phyloP scores from a whole-genome alignment of 2,113 vertebrate genomes.

The Barbus barbus region DNA sequence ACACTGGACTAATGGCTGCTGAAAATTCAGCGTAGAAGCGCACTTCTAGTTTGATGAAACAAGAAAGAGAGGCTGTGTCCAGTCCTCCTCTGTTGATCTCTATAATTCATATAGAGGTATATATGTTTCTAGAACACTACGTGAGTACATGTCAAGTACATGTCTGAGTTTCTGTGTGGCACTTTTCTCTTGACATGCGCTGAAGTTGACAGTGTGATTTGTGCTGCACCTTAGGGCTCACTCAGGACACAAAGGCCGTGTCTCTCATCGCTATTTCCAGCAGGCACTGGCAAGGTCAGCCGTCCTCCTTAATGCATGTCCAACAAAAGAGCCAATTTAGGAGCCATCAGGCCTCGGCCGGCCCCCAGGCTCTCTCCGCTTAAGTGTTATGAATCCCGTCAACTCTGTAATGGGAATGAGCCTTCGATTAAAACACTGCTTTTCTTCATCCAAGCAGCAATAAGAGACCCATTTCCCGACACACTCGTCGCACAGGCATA shows the following conservation, averaged over 20 bases:
- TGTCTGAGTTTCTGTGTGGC: slow-evolving; percentile 9
- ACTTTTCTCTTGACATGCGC: slow-evolving; percentile 42
- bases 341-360: slow-evolving; percentile 60
- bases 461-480: slow-evolving; percentile 48
- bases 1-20: too few species aligned
- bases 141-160: slow-evolving; percentile 18
- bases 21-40: background rate
- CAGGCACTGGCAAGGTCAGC: slow-evolving; percentile 66
- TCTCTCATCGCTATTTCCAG: slow-evolving; percentile 49
- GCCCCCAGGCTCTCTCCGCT: slow-evolving; percentile 51
- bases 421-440: slow-evolving; percentile 61
- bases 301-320: slow-evolving; percentile 69
- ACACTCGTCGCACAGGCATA: slow-evolving; percentile 25
- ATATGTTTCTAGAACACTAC: background rate
- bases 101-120: background rate
- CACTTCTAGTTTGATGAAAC: background rate
- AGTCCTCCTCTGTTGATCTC: background rate
- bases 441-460: slow-evolving; percentile 53
- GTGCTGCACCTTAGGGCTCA: slow-evolving; percentile 50
- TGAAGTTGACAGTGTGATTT: slow-evolving; percentile 47
- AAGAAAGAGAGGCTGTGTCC: background rate
- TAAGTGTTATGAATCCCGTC: slow-evolving; percentile 69
- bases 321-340: slow-evolving; percentile 69
- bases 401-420: slow-evolving; percentile 65
- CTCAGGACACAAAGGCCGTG: slow-evolving; percentile 50